Evolutionary conservation across 2,888 invertebrate genomes (phyloP).

Genomic region (Cepaea hortensis): DNA sequence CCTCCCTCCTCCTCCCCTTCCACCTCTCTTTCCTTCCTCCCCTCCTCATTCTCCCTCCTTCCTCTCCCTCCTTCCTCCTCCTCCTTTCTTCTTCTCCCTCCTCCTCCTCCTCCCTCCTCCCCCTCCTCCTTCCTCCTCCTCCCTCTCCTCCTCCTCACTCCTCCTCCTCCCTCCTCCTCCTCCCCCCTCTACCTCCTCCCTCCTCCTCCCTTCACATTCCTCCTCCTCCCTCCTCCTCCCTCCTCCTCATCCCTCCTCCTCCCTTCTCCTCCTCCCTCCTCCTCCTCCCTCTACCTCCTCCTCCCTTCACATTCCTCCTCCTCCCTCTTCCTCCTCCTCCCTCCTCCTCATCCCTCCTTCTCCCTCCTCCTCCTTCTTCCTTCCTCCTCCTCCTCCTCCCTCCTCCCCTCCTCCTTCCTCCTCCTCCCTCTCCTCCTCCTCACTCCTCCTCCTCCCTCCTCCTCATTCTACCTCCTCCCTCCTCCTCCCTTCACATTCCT

Average conservation of each 20-base stretch:
- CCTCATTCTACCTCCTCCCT: no score
- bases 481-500: no score
- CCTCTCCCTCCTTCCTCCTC: background rate
- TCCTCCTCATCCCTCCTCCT: background rate
- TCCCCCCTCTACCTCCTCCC: background rate
- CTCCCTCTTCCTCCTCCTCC: background rate
- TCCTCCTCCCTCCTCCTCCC: background rate
- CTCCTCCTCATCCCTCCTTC: background rate
- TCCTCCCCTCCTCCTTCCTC: no score
- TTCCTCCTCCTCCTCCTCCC: no score
- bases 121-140: background rate
- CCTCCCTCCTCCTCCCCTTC: no score
- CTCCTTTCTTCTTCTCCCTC: background rate
- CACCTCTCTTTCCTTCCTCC: no score
- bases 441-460: no score
- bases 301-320: background rate
- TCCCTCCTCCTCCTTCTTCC: background rate
- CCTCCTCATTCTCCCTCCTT: no score
- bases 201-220: background rate
- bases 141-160: background rate
- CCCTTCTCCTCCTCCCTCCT: background rate
- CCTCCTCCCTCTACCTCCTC: background rate
- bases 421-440: no score
- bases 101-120: background rate
- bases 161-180: background rate